A percentile compares a stretch with the other conserved stretches of the same genome.
Conservation (phyloP, 2,113 vertebrate genomes). For the Miniopterus natalensis region DNA sequence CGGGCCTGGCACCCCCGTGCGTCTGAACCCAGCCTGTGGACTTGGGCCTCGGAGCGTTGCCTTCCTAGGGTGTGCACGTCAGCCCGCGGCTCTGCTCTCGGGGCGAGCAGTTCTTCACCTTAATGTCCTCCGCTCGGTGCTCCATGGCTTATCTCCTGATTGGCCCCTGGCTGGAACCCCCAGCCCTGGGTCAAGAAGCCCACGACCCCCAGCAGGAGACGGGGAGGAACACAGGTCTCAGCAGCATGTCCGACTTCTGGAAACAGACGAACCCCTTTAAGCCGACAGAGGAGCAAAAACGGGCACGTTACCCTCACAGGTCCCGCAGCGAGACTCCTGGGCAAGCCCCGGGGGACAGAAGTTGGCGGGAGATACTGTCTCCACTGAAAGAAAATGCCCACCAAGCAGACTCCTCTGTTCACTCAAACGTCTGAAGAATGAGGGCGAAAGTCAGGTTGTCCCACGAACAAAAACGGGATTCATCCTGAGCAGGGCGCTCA, state of each 20-base stretch:
- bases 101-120: neutral
- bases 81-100: neutral
- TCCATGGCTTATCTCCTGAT: neutral
- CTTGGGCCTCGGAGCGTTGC: fast-evolving
- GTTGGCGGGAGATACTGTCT: fast-evolving
- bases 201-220: neutral
- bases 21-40: neutral
- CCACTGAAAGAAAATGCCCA: neutral
- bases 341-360: neutral
- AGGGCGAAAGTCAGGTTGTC: neutral
- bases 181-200: neutral
- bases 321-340: neutral
- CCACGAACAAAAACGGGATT: neutral
- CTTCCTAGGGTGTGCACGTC: neutral
- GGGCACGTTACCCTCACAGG: neutral
- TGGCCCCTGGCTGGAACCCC: neutral
- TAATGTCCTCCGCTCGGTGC: neutral
- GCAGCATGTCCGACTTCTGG: neutral
- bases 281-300: too few relatives aligned
- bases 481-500: neutral
- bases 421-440: neutral
- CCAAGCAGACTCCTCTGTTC: neutral
- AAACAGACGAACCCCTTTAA: neutral
- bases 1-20: neutral
- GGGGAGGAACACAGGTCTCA: neutral